Percentiles rank a stretch among this genome's conserved stretches.
Conservation (phyloP, 2,888 invertebrate species). For the Apamea epomidion region DNA sequence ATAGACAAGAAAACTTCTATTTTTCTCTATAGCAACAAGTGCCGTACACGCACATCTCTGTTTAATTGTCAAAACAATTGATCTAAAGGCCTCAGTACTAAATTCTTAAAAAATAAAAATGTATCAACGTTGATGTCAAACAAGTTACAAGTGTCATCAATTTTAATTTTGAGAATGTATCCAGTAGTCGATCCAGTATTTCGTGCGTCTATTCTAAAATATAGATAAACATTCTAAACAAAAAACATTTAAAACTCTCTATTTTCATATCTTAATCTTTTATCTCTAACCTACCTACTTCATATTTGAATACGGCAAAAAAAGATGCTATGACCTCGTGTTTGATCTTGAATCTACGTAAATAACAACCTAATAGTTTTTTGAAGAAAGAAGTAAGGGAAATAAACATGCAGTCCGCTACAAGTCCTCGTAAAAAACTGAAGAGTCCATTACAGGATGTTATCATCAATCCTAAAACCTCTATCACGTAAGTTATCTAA, state of each 20-base stretch:
- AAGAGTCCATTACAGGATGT: conserved; percentile 78
- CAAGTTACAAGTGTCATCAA: background rate
- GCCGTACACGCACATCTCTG: background rate
- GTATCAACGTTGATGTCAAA: conserved; percentile 1
- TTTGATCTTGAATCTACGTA: conserved; percentile 42
- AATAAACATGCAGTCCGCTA: conserved; percentile 74
- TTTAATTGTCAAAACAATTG: background rate
- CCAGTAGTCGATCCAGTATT: background rate
- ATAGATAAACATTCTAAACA: background rate
- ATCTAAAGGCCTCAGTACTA: background rate
- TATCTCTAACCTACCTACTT: background rate
- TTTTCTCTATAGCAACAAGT: background rate
- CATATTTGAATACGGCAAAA: background rate
- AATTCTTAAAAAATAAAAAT: background rate
- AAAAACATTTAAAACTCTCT: conserved; percentile 3
- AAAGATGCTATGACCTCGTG: conserved; percentile 49
- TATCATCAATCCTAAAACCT: conserved; percentile 80
- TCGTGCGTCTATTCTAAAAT: conserved; percentile 3
- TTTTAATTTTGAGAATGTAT: conserved; percentile 16
- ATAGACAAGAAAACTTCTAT: background rate
- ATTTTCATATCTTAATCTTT: background rate
- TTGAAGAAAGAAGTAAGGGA: conserved; percentile 21
- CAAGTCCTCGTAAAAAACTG: conserved; percentile 78
- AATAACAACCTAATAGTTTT: conserved; percentile 47
- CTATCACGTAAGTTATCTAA: conserved; percentile 82